A percentile compares a stretch with the other conserved stretches of the same genome.
These are phyloP conservation scores for Apoda limacodes DNA, from an alignment of 2,888 invertebrate species.

Conservation along the genomic window DNA sequence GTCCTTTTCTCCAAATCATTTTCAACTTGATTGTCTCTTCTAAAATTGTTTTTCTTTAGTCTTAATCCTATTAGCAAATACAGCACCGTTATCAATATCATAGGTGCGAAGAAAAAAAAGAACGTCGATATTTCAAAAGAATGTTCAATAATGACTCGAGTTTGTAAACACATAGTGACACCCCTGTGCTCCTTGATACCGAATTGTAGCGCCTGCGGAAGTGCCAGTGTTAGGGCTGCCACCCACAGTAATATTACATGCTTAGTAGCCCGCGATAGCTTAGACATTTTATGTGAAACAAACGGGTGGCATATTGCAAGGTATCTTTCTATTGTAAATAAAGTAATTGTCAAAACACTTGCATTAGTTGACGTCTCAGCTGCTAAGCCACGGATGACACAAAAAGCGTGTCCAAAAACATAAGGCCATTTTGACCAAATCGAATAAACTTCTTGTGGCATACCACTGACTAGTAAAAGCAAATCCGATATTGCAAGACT, in stretches of 20 bases:
- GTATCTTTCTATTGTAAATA: slow-evolving; percentile 84
- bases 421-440: slow-evolving; percentile 84
- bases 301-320: slow-evolving; percentile 74
- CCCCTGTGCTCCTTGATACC: slow-evolving; percentile 47
- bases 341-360: slow-evolving; percentile 81
- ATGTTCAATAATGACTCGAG: slow-evolving; percentile 64
- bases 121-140: slow-evolving; percentile 78
- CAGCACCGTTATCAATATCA: slow-evolving; percentile 80
- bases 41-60: slow-evolving; percentile 58
- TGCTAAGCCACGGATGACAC: slow-evolving; percentile 80
- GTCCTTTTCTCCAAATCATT: slow-evolving; percentile 29
- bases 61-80: slow-evolving; percentile 76
- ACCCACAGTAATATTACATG: slow-evolving; percentile 87
- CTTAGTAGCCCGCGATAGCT: slow-evolving; percentile 84
- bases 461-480: slow-evolving; percentile 79
- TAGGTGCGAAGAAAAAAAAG: slow-evolving; percentile 81
- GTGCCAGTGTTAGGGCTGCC: slow-evolving; percentile 77
- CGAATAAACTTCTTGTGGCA: slow-evolving; percentile 85
- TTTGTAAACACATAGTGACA: slow-evolving; percentile 60
- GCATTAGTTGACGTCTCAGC: slow-evolving; percentile 87
- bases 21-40: slow-evolving; percentile 33
- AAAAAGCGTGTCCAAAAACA: slow-evolving; percentile 83
- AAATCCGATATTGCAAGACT: slow-evolving; percentile 88
- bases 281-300: slow-evolving; percentile 85
- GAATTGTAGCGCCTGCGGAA: slow-evolving; percentile 74